These are phyloP conservation scores for Jaculus jaculus DNA, from an alignment of 2,113 vertebrate genomes.

Conservation along the genomic window DNA sequence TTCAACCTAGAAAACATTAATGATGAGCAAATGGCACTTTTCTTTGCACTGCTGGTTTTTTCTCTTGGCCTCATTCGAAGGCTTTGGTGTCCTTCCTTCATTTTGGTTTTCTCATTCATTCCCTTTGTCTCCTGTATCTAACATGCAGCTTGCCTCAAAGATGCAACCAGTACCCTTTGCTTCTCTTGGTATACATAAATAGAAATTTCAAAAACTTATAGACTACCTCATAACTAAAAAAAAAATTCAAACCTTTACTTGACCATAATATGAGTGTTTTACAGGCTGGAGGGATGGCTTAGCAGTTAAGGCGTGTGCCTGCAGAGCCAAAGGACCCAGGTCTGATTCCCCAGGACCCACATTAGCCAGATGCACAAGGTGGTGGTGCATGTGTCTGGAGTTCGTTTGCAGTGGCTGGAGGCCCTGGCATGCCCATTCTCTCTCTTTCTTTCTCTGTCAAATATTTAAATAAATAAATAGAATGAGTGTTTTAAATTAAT, in stretches of 20 bases:
- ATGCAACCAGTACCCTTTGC: not conserved
- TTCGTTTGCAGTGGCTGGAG: too few species aligned
- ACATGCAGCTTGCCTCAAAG: not conserved
- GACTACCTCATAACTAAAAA: not conserved
- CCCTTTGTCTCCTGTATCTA: not conserved
- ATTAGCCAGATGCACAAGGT: too few species aligned
- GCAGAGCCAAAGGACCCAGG: too few species aligned
- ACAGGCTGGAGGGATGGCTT: too few species aligned
- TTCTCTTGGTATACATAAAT: not conserved
- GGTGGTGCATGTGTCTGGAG: too few species aligned
- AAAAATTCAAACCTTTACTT: not conserved
- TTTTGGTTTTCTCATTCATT: constrained; percentile 23
- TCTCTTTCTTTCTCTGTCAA: too few species aligned
- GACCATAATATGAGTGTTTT: not conserved
- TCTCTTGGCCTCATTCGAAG: not conserved
- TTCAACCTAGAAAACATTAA: not conserved
- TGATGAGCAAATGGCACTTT: not conserved
- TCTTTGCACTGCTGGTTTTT: not conserved
- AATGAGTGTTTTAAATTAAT: not conserved
- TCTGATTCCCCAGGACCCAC: too few species aligned
- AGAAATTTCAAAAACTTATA: not conserved
- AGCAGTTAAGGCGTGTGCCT: too few species aligned
- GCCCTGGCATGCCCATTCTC: too few species aligned
- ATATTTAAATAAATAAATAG: not conserved
- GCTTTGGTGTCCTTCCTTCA: not conserved